These are phyloP conservation scores for Cryptus armator DNA, from an alignment of 2,888 invertebrate species.

Conservation along the genomic window DNA sequence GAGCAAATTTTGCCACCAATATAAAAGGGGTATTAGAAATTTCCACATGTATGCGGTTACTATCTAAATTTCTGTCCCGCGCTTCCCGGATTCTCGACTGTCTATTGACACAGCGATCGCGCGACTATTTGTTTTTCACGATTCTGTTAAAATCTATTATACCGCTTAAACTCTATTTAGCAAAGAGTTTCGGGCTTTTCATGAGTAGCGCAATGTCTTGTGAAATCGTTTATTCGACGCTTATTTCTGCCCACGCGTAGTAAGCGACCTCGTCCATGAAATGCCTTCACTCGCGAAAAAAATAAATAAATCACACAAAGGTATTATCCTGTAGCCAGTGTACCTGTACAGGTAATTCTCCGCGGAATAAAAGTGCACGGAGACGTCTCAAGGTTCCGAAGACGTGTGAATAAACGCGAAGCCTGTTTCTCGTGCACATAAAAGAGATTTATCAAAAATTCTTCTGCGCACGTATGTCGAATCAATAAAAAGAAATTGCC, in stretches of 20 bases:
- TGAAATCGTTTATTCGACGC: constrained; percentile 5
- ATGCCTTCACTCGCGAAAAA: background rate
- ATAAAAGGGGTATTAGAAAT: background rate
- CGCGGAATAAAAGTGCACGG: constrained; percentile 31
- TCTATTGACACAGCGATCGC: constrained; percentile 29
- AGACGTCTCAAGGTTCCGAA: constrained; percentile 26
- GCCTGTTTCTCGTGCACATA: background rate
- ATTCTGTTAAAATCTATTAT: constrained; percentile 37
- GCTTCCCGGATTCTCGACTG: background rate
- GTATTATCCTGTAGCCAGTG: background rate
- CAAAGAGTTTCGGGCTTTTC: constrained; percentile 10
- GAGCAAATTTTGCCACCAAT: background rate
- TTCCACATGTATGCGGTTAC: background rate
- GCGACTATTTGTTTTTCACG: constrained; percentile 29
- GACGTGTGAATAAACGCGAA: constrained; percentile 15
- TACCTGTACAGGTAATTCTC: constrained; percentile 38
- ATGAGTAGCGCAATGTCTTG: background rate
- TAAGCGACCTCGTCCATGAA: constrained; percentile 56
- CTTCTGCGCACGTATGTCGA: background rate
- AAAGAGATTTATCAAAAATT: background rate
- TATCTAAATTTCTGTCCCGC: background rate
- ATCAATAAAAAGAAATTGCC: background rate
- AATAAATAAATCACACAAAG: background rate
- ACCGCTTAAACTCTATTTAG: constrained; percentile 37
- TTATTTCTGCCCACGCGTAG: background rate